These are phyloP conservation scores for Pachypsylla venusta DNA, from an alignment of 1,140 invertebrate species.

Conservation along the genomic window DNA sequence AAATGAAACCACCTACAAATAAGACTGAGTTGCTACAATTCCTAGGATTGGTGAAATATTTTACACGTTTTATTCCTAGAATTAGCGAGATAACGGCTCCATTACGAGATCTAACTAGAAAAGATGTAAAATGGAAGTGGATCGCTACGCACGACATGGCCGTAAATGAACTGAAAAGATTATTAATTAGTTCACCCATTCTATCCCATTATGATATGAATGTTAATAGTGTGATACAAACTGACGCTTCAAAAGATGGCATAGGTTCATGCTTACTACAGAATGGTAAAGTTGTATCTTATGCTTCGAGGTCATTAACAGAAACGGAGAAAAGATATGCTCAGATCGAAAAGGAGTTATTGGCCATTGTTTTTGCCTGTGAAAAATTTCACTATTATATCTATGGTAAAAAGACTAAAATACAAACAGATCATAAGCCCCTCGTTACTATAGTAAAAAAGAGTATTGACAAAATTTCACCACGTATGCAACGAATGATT, in stretches of 20 bases:
- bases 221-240: slow-evolving; percentile 20
- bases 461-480: slow-evolving; percentile 27
- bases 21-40: slow-evolving; percentile 30
- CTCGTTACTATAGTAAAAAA: slow-evolving; percentile 30
- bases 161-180: slow-evolving; percentile 25
- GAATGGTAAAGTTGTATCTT: slow-evolving; percentile 25
- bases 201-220: slow-evolving; percentile 23
- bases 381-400: slow-evolving; percentile 28
- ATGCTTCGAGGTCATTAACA: slow-evolving; percentile 26
- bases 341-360: slow-evolving; percentile 33
- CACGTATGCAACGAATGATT: slow-evolving; percentile 29
- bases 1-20: slow-evolving; percentile 23
- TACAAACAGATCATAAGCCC: slow-evolving; percentile 32
- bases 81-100: slow-evolving; percentile 21
- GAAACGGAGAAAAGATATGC: slow-evolving; percentile 29
- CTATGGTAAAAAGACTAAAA: slow-evolving; percentile 25
- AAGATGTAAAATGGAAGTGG: slow-evolving; percentile 13
- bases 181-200: slow-evolving; percentile 22
- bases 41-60: slow-evolving; percentile 31
- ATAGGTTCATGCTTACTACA: slow-evolving; percentile 26
- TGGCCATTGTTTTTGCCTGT: slow-evolving; percentile 30
- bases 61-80: slow-evolving; percentile 26
- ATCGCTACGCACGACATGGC: slow-evolving; percentile 19
- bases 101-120: slow-evolving; percentile 24
- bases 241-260: slow-evolving; percentile 24